Base-by-base conservation (phyloP, 2,797 vertebrate genomes). In the Malacoctenus gilli region DNA sequence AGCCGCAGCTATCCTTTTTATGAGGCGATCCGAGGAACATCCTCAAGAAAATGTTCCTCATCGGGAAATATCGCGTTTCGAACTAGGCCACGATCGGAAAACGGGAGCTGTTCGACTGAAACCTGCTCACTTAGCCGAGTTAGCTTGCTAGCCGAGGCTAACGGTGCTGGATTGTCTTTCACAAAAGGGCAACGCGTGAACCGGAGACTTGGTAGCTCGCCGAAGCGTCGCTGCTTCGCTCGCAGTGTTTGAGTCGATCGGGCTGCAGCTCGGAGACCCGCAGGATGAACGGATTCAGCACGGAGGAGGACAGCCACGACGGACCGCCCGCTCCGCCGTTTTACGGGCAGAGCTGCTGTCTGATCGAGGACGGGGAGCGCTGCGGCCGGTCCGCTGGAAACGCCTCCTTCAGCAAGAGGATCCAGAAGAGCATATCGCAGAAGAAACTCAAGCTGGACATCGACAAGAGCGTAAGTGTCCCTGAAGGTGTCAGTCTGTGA, bases 401-500 rank as follows among this genome's bases (percentile, higher is more conserved):
- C 92, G 96, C 96, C 86, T 97, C 95, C 89, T 98, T 98, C 90
- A 98, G 96, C 88, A 98, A 98, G 86, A 85, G 96, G 81, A 95
- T 98, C 80, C 96, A 98, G 92, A 98, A 98, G 80, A 98, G 96
- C 89, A 97, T 98, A 68, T 96, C 95, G 0, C 95, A 98, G 91
- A 98, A 98, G 89, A 97, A 96, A 67, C 94, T 98, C 52, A 96
- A 96, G 46, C 91, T 98, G 83, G 96, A 98, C 89, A 96, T 97
- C 75, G 96, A 98, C 88, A 97, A 96, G 81, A 97, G 94, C 34
- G 96, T 98, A 75, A 56, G 39, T 28, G 2, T 28, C n/a, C n/a
- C n/a, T n/a, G n/a, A n/a, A n/a, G n/a, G 25, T 23, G 22, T 23
- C 4, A 4, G 22, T 23, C 4, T 23, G 22, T 28, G 25, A 6